Evolutionary conservation across 2,888 invertebrate species (phyloP).

Genomic region (Omphaloscelis lunosa): DNA sequence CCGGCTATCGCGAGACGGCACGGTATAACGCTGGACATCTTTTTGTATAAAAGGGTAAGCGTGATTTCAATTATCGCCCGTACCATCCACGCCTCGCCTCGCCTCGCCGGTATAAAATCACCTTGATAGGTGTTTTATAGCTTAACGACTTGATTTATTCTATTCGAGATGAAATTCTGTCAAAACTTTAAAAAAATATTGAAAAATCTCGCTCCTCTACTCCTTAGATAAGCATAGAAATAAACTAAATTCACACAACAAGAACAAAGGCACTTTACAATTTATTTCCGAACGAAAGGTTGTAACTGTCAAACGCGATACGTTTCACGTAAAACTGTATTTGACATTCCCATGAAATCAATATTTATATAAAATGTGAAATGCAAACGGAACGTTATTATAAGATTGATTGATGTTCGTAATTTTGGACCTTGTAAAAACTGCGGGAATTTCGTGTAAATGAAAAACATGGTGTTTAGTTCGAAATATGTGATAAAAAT

Average conservation of each 20-base stretch:
- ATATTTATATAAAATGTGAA: slow-evolving; percentile 34
- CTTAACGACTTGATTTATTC: background rate
- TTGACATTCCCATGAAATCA: slow-evolving; percentile 37
- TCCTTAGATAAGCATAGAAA: too few species aligned
- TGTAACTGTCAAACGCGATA: slow-evolving; percentile 30
- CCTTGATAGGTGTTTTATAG: too few species aligned
- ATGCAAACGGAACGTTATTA: slow-evolving; percentile 55
- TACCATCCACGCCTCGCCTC: too few species aligned
- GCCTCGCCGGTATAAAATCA: too few species aligned
- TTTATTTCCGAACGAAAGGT: slow-evolving; percentile 52
- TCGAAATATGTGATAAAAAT: slow-evolving; percentile 46
- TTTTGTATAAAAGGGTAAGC: too few species aligned
- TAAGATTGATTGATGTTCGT: slow-evolving; percentile 57
- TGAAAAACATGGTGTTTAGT: slow-evolving; percentile 57
- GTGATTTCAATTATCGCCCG: too few species aligned
- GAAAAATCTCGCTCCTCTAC: too few species aligned
- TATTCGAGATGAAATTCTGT: background rate
- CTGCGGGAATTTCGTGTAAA: slow-evolving; percentile 46
- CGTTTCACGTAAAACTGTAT: slow-evolving; percentile 42
- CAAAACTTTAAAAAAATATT: too few species aligned
- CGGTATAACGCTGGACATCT: too few species aligned
- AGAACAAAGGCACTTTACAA: too few species aligned
- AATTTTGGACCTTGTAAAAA: slow-evolving; percentile 37
- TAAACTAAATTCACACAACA: too few species aligned
- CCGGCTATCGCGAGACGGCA: too few species aligned